Conservation (phyloP, 2,113 vertebrate species). For the Pomatorhinus ruficollis region DNA sequence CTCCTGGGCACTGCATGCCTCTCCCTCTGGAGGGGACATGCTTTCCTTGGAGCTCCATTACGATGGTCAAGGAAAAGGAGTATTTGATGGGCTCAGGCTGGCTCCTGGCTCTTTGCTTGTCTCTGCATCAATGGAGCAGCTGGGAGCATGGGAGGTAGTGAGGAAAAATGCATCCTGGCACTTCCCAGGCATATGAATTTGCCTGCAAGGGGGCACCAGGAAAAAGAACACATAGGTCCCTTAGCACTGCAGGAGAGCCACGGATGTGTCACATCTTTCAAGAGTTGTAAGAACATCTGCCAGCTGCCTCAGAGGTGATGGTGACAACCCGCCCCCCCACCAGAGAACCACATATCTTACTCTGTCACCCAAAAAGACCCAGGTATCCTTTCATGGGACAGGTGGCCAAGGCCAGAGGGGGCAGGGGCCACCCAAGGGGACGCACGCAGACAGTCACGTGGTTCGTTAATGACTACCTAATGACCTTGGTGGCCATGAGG, state of each 20-base stretch:
- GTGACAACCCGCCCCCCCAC: not conserved
- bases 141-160: not conserved
- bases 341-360: not conserved
- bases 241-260: not conserved
- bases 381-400: not conserved
- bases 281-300: not conserved
- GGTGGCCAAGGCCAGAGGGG: not conserved
- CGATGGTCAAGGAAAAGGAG: not conserved
- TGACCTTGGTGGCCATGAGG: not conserved
- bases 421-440: not conserved
- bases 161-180: not conserved
- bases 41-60: not conserved
- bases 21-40: accelerated
- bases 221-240: not conserved
- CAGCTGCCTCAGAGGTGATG: not conserved
- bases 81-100: not conserved
- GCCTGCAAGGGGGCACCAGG: not conserved
- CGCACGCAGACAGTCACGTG: accelerated
- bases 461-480: constrained; percentile 29
- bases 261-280: not conserved
- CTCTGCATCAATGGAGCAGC: not conserved
- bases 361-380: not conserved
- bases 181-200: not conserved
- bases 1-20: not conserved
- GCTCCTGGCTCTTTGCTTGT: not conserved